Conservation (phyloP, 2,797 vertebrate species). For the Melanotaenia pygmaea region DNA sequence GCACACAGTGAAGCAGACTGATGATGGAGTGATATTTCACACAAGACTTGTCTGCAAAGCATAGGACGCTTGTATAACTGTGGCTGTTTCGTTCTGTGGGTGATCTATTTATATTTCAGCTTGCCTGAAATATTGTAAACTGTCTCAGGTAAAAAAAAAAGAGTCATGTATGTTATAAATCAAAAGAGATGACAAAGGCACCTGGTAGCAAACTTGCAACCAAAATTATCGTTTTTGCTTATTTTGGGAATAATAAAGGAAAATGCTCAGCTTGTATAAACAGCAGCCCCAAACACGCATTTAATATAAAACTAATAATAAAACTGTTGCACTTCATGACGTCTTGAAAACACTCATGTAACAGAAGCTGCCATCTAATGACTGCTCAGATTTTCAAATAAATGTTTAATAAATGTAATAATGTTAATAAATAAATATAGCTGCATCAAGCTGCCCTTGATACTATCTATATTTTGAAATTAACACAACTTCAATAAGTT, state of each 20-base stretch:
- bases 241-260: background rate
- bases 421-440: too few relatives aligned
- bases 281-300: background rate
- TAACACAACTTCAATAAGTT: slow-evolving; percentile 2
- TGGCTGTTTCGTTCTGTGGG: slow-evolving; percentile 21
- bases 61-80: slow-evolving; percentile 38
- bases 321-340: background rate
- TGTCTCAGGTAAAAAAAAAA: slow-evolving; percentile 6
- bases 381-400: background rate
- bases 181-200: background rate
- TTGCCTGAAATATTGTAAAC: slow-evolving; percentile 21
- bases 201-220: background rate
- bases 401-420: too few relatives aligned
- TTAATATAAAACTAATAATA: background rate
- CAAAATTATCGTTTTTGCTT: background rate
- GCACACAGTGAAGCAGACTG: background rate
- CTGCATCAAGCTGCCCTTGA: too few relatives aligned
- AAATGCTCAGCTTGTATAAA: too few relatives aligned
- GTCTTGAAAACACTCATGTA: background rate
- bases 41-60: slow-evolving; percentile 31
- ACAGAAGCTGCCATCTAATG: background rate
- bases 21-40: slow-evolving; percentile 42
- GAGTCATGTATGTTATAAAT: background rate
- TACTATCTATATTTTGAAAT: background rate
- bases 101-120: slow-evolving; percentile 51